These are phyloP conservation scores for Enteromius treurensis DNA, from an alignment of 2,797 vertebrate species.

Conservation along the genomic window DNA sequence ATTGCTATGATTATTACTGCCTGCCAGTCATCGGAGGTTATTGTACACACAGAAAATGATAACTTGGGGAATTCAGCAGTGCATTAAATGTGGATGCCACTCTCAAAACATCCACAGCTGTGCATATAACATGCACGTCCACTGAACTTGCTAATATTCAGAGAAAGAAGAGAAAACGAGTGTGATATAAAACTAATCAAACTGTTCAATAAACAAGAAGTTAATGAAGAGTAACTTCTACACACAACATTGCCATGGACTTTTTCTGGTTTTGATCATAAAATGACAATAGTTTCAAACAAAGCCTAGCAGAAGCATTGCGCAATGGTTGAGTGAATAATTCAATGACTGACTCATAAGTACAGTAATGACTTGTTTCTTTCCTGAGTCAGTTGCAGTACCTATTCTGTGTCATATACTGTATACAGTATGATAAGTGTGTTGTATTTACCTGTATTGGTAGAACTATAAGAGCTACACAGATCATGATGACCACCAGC, in stretches of 20 bases:
- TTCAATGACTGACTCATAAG: background rate
- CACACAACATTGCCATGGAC: background rate
- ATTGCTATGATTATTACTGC: background rate
- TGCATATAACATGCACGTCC: background rate
- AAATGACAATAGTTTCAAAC: background rate
- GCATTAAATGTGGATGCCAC: background rate
- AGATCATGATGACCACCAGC: slow-evolving; percentile 87
- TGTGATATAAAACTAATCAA: background rate
- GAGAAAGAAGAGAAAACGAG: background rate
- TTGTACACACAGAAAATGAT: background rate
- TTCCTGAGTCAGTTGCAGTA: background rate
- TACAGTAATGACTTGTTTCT: background rate
- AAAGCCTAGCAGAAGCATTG: background rate
- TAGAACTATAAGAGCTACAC: slow-evolving; percentile 85
- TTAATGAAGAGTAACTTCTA: background rate
- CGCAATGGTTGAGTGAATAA: background rate
- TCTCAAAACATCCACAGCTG: background rate
- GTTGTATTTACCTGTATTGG: slow-evolving; percentile 80
- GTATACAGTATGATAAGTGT: background rate
- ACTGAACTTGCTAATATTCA: background rate
- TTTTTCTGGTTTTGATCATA: background rate
- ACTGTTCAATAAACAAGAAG: background rate
- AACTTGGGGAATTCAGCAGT: background rate
- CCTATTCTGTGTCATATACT: background rate
- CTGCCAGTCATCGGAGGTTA: background rate